A percentile compares a stretch with the other conserved stretches of the same genome.
phyloP scores from a whole-genome alignment of 2,797 vertebrate genomes.

The Sebastes itinus region DNA sequence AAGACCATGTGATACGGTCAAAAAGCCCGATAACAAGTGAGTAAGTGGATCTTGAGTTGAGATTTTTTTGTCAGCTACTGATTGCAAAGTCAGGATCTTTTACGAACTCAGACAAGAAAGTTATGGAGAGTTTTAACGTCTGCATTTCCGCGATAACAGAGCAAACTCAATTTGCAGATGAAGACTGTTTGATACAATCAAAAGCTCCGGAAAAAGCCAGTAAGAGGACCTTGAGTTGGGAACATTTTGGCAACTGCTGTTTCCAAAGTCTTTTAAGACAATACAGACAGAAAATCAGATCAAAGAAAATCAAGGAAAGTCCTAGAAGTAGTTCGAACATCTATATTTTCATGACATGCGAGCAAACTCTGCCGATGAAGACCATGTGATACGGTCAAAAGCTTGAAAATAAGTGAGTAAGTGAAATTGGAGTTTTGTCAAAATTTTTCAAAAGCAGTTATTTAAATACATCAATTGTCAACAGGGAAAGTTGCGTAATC shows the following conservation, averaged over 20 bases:
- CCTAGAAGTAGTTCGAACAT: neutral
- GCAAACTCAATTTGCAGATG: neutral
- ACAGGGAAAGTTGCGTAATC: slow-evolving; percentile 11
- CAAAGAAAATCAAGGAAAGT: neutral
- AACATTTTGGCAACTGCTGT: neutral
- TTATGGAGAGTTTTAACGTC: neutral
- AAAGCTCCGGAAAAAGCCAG: accelerated
- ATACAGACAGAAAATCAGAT: neutral
- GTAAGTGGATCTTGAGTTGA: no score
- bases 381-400: neutral
- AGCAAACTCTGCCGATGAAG: neutral
- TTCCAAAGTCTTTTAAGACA: neutral
- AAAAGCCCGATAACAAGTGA: no score
- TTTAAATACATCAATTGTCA: slow-evolving; percentile 31
- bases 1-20: no score
- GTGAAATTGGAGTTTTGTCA: neutral
- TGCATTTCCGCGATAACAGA: neutral
- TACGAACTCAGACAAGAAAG: neutral
- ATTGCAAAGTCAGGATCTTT: no score
- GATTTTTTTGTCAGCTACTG: no score
- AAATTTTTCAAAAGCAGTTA: neutral
- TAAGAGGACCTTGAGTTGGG: neutral
- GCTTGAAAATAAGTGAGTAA: neutral
- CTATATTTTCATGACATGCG: no score
- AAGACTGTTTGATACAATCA: neutral